Evolutionary conservation across 2,113 vertebrate genomes (phyloP).

Genomic region (Serilophus lunatus): DNA sequence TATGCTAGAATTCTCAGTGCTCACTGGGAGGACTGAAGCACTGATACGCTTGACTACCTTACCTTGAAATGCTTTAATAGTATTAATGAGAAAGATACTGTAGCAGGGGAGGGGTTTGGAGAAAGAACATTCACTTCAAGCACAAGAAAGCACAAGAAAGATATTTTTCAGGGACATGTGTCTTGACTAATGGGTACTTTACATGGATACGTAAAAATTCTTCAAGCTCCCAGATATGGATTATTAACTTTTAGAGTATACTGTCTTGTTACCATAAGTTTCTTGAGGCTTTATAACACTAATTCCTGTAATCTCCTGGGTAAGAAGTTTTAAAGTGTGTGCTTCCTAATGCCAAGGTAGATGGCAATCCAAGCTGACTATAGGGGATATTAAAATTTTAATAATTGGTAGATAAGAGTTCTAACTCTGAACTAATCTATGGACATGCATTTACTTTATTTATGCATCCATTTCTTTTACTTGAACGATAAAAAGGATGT

Average conservation of each 20-base stretch:
- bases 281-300: neutral
- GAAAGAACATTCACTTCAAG: neutral
- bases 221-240: neutral
- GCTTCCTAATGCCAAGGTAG: neutral
- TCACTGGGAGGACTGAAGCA: neutral
- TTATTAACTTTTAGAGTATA: neutral
- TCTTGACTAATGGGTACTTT: neutral
- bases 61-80: neutral
- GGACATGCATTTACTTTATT: neutral
- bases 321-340: neutral
- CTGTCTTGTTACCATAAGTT: neutral
- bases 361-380: neutral
- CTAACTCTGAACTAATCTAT: neutral
- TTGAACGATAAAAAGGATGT: neutral
- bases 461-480: neutral
- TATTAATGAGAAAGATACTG: neutral
- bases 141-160: neutral
- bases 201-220: neutral
- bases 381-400: neutral
- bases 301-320: neutral
- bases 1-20: neutral
- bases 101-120: fast-evolving
- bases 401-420: neutral
- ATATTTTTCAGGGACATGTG: neutral
- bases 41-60: neutral